Base-by-base conservation (phyloP, 2,113 vertebrate genomes). In the Gadus chalcogrammus region DNA sequence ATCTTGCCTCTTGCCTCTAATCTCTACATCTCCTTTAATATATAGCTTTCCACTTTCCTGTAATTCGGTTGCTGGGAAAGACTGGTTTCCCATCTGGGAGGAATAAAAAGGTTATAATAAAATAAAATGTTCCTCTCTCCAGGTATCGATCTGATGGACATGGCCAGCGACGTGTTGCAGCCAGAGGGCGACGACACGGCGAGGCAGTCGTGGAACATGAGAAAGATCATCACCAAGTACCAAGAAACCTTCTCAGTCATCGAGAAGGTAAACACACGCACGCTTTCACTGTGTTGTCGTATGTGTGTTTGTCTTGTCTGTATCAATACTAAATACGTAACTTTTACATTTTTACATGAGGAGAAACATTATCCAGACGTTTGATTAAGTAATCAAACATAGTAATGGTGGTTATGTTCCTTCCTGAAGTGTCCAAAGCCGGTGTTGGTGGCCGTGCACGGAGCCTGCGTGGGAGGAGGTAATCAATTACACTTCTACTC, bases 391-490 rank as follows among this genome's bases (percentile, higher is more conserved):
- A 35, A 35, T 35, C 31, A 5, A 35, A 35, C 31, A 35, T 35
- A 35, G 31, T 35, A 24, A 15, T 70, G 31, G 31, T 35, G 31
- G 31, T 4, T 35, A 15, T 60, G 31, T 31, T 0, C 5, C 28
- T 35, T 66, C 67, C 72, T 27, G 0, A 70, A 97, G 95, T 97
- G 96, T 81, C 90, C 94, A 0, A 97, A 97, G 78, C 96, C 95
- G 0, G 93, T 96, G 27, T 89, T 96, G 0, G 94, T 88, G 0
- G 95, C 95, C 0, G 5, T 95, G 27, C 95, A 97, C 0, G 92
- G 94, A 7, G 93, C 81, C 42, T 97, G 95, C 79, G 27, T 97
- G 0, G 95, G 95, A 0, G 96, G 61, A 90, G 95, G 95, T 97
- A 74, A 82, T 90, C 42, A 35, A 35, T 35, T 5, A 48, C 5